phyloP scores from a whole-genome alignment of 2,113 vertebrate genomes.

The Beaufortia kweichowensis region DNA sequence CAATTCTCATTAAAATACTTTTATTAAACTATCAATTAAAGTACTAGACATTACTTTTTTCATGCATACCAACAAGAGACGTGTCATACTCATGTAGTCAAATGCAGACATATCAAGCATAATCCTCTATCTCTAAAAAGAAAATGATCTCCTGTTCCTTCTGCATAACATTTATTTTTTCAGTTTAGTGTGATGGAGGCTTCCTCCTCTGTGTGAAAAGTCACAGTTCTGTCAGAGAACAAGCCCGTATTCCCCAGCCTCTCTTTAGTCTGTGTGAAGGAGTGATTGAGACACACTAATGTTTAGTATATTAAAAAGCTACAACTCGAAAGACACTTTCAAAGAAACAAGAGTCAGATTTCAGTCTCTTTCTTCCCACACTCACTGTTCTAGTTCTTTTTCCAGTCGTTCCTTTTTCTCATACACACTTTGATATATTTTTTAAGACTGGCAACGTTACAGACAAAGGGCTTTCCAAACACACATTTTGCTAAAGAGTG shows the following conservation, averaged over 20 bases:
- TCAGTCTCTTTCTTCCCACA: constrained; percentile 5
- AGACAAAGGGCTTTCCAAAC: constrained; percentile 29
- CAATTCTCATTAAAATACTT: too few relatives aligned
- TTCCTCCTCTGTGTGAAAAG: background rate
- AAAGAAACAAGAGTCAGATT: background rate
- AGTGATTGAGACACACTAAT: constrained; percentile 19
- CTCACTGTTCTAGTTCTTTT: background rate
- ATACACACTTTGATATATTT: constrained; percentile 21
- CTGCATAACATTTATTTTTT: constrained; percentile 14
- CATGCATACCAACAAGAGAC: background rate
- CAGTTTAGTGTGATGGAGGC: background rate
- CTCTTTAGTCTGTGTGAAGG: constrained; percentile 16
- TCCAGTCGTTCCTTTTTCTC: background rate
- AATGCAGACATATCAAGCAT: constrained; percentile 50
- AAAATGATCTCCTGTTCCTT: constrained; percentile 12
- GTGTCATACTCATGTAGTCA: constrained; percentile 35
- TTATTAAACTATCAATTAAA: too few relatives aligned
- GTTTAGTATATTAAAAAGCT: constrained; percentile 23
- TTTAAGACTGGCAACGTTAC: constrained; percentile 13
- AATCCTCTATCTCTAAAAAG: background rate
- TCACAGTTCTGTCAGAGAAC: constrained; percentile 27
- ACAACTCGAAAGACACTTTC: background rate
- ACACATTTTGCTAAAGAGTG: constrained; percentile 29
- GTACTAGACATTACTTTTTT: background rate
- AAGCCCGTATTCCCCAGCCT: background rate